These are phyloP conservation scores for Apis cerana DNA, from an alignment of 1,140 invertebrate species.

Conservation along the genomic window DNA sequence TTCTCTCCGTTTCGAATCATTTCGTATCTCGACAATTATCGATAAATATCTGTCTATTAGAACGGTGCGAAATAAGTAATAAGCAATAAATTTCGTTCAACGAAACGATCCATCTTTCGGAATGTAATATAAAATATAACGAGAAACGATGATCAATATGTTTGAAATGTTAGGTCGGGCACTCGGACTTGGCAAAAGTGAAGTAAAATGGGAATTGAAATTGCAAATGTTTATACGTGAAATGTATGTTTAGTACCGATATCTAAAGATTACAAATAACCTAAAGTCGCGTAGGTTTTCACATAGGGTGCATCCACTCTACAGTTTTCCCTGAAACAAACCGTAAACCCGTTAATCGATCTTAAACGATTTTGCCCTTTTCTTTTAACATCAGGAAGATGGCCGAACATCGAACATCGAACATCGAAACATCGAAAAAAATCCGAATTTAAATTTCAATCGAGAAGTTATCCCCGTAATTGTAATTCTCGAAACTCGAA, in stretches of 20 bases:
- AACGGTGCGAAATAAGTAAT: background rate
- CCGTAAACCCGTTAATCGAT: constrained; percentile 24
- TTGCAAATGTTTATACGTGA: constrained; percentile 69
- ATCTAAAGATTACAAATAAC: constrained; percentile 88
- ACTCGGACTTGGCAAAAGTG: constrained; percentile 62
- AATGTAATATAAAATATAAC: background rate
- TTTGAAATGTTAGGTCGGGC: constrained; percentile 29
- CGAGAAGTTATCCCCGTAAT: no score
- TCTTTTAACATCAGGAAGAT: no score
- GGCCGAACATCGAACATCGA: no score
- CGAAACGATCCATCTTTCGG: background rate
- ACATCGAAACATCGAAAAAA: no score
- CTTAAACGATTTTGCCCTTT: no score
- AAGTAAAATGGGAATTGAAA: constrained; percentile 69
- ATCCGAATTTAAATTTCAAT: no score
- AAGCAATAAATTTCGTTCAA: background rate
- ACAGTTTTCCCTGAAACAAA: constrained; percentile 89
- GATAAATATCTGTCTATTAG: no score
- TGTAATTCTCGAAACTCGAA: no score
- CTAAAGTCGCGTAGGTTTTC: constrained; percentile 94
- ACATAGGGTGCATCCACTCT: constrained; percentile 92
- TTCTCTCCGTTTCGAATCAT: background rate
- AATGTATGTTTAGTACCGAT: constrained; percentile 68
- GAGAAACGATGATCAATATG: background rate
- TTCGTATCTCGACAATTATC: background rate